A percentile compares a stretch with the other conserved stretches of the same genome.
Evolutionary conservation across 2,888 invertebrate genomes (phyloP).

Genomic region (Hirtodrosophila histrioides): DNA sequence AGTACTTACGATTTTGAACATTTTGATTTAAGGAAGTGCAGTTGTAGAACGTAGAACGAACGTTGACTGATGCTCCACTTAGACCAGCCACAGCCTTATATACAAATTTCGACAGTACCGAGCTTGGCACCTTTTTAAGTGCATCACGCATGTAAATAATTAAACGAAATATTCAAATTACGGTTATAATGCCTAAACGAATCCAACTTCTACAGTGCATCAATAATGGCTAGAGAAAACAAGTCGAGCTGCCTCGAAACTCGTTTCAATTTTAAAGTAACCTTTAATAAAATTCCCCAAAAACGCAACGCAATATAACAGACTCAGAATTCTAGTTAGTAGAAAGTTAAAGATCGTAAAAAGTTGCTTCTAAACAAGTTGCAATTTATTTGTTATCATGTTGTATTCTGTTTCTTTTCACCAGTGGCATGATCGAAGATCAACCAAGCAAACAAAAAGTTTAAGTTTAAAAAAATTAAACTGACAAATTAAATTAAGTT

Average conservation of each 20-base stretch:
- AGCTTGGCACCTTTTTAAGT: slow-evolving; percentile 3
- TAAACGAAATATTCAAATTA: slow-evolving; percentile 37
- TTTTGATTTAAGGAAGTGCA: slow-evolving; percentile 41
- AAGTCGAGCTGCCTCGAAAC: slow-evolving; percentile 21
- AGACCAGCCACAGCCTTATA: slow-evolving; percentile 33
- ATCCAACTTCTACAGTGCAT: slow-evolving; percentile 3
- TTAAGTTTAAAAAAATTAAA: no score
- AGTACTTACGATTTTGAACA: slow-evolving; percentile 69
- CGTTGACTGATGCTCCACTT: slow-evolving; percentile 46
- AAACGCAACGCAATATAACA: slow-evolving; percentile 5
- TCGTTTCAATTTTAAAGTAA: slow-evolving; percentile 26
- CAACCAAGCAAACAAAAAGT: no score
- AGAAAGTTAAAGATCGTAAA: neutral
- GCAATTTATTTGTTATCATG: slow-evolving; percentile 2
- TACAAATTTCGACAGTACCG: slow-evolving; percentile 13
- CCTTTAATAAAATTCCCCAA: slow-evolving; percentile 11
- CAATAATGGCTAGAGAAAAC: slow-evolving; percentile 5
- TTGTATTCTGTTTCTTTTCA: no score
- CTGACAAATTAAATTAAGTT: no score
- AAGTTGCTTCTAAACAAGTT: slow-evolving; percentile 11
- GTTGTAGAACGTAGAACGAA: slow-evolving; percentile 35
- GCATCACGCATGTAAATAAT: slow-evolving; percentile 27
- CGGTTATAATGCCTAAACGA: slow-evolving; percentile 19
- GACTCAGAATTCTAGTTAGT: slow-evolving; percentile 1
- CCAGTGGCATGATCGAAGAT: no score